Percentiles rank a stretch among this genome's conserved stretches.
Evolutionary conservation across 2,797 vertebrate genomes (phyloP).

Genomic region (Bradypus variegatus): DNA sequence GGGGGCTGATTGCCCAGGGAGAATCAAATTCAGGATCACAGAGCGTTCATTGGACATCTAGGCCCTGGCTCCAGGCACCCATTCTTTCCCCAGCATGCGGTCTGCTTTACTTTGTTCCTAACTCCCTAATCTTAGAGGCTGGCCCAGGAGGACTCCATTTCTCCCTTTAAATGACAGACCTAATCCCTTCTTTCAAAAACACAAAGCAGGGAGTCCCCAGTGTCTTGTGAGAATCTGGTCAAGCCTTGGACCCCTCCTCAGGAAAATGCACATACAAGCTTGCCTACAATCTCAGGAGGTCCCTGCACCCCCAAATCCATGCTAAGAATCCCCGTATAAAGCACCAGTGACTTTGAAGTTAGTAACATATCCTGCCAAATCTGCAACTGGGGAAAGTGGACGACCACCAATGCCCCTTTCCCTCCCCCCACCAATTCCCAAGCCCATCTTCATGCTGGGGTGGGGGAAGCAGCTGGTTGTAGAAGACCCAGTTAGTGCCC

Average conservation of each 20-base stretch:
- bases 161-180: background rate
- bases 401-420: background rate
- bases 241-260: background rate
- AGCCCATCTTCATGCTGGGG: background rate
- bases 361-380: background rate
- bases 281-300: background rate
- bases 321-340: background rate
- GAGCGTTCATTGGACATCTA: background rate
- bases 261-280: conserved; percentile 4
- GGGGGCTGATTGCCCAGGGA: background rate
- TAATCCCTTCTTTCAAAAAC: background rate
- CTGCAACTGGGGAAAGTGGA: background rate
- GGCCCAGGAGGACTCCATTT: background rate
- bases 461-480: background rate
- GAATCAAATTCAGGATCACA: background rate
- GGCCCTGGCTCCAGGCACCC: background rate
- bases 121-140: background rate
- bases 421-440: background rate
- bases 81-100: background rate
- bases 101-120: background rate
- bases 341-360: background rate
- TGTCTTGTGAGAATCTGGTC: background rate
- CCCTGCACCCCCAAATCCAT: background rate
- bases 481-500: background rate
- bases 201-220: background rate